Evolutionary conservation across 2,888 invertebrate species (phyloP), one percentile per base, ranked within the genome.

Genomic region (Resseliella maxima): DNA sequence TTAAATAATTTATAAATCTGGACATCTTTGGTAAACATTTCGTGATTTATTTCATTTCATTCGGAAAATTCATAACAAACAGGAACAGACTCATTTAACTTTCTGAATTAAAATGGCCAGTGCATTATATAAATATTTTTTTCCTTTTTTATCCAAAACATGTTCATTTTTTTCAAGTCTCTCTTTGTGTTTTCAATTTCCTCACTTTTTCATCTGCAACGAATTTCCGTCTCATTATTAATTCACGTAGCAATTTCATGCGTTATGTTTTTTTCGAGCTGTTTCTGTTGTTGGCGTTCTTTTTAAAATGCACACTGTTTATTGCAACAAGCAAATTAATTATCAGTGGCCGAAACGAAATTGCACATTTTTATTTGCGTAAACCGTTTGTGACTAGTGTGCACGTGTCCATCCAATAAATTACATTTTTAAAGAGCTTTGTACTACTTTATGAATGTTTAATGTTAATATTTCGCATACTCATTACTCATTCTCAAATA

Each of bases 311-410:
- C 35, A 31, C 15, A 72, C 6, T 72, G 72, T 72, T 72, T 72
- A 72, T 72, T 72, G 72, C 72, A 72, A 72, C 72, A 72, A 35
- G 1, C 31, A 31, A 72, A 72, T 72, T 72, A 72, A 72, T 72
- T 72, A 59, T 24, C 59, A 59, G 31, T 72, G 72, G 2, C 27
- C 31, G 35, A 72, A 72, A 31, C 12, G 2, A 72, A 72, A 72
- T 35, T 10, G 15, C 8, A 2, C 72, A 72, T 35, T 72, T 72
- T 72, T 72, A 72, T 72, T 72, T 72, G 27, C 15, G 72, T 35
- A 72, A 31, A 72, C 35, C 72, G 31, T 72, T 72, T 27, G 59
- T 59, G 59, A 59, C 24, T 59, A 0, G 72, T 15, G 18, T 31
- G 72, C n/a, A 72, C 72, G 72, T 35, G 72, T 15, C 35, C 72